These are phyloP conservation scores for Xiphydria camelus DNA, from an alignment of 2,888 invertebrate species.

Conservation along the genomic window DNA sequence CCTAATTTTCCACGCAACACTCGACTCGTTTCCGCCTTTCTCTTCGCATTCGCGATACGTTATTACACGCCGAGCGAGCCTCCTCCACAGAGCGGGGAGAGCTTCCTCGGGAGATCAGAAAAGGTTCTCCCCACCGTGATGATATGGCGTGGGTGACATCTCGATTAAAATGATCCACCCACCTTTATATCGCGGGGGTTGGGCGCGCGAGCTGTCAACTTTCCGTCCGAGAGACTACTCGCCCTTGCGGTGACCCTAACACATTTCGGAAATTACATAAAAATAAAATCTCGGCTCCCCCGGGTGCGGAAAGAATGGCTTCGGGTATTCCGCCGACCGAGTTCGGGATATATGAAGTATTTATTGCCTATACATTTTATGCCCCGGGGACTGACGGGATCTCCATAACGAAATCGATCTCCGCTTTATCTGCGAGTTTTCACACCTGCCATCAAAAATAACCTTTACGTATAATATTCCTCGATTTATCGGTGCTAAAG, in stretches of 20 bases:
- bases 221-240: neutral
- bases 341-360: constrained; percentile 36
- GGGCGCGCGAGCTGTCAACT: neutral
- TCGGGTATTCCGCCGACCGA: constrained; percentile 28
- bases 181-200: neutral
- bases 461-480: constrained; percentile 1
- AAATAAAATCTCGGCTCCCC: constrained; percentile 23
- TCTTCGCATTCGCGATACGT: no score
- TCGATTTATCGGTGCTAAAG: neutral
- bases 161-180: neutral
- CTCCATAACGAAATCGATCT: constrained; percentile 39
- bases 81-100: no score
- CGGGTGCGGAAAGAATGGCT: constrained; percentile 24
- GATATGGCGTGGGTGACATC: no score
- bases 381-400: constrained; percentile 27
- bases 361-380: constrained; percentile 34
- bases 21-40: no score
- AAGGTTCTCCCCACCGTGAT: no score
- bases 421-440: constrained; percentile 20
- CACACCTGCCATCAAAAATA: constrained; percentile 15
- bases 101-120: no score
- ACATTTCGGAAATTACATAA: constrained; percentile 13
- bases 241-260: constrained; percentile 11
- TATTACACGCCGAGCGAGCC: no score
- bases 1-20: no score